These are phyloP conservation scores for Rhagonycha fulva DNA, from an alignment of 2,888 invertebrate genomes.

Conservation along the genomic window DNA sequence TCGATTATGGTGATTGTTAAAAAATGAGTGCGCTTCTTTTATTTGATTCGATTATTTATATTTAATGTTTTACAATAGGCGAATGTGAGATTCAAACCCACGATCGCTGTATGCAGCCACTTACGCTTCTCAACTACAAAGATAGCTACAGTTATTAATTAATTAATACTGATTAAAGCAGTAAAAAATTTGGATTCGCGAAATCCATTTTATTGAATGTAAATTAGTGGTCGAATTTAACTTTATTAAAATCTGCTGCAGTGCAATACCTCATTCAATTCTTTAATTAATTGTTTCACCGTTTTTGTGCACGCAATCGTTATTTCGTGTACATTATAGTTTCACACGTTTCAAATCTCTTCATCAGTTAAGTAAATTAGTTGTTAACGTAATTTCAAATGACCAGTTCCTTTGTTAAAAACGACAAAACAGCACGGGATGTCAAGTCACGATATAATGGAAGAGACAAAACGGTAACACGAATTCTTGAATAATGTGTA, in stretches of 20 bases:
- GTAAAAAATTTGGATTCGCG: background rate
- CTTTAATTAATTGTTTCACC: background rate
- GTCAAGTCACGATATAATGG: conserved; percentile 18
- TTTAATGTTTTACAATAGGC: background rate
- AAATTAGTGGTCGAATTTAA: background rate
- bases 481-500: conserved; percentile 17
- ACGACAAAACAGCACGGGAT: conserved; percentile 12
- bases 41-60: background rate
- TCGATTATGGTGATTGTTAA: background rate
- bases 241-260: background rate
- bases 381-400: conserved; percentile 8
- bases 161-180: background rate
- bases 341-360: background rate
- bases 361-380: conserved; percentile 1
- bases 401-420: conserved; percentile 2
- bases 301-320: background rate
- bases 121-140: background rate
- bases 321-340: background rate
- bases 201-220: background rate
- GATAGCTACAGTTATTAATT: background rate
- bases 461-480: conserved; percentile 15
- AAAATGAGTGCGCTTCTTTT: too few species aligned
- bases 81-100: background rate
- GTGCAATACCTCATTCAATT: background rate
- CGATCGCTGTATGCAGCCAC: background rate